Conservation (phyloP, 1,140 invertebrate genomes). For the Doryteuthis pealeii region DNA sequence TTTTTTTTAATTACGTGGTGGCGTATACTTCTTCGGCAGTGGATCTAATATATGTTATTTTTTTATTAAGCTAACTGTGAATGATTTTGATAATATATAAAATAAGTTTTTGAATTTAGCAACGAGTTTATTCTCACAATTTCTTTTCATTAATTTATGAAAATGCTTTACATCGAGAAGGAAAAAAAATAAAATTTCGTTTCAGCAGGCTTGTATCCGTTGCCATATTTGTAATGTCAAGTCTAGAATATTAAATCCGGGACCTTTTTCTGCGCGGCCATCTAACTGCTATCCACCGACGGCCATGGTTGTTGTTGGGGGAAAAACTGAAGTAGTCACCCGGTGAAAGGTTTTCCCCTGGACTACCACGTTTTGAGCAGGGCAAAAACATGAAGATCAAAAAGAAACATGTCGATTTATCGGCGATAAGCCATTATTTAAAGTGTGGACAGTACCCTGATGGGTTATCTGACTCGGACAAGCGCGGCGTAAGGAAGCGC, state of each 20-base stretch:
- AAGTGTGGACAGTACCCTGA: slow-evolving; percentile 17
- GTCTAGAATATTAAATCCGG: slow-evolving; percentile 9
- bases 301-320: neutral
- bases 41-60: too few species aligned
- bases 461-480: slow-evolving; percentile 17
- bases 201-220: too few species aligned
- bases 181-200: too few species aligned
- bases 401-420: slow-evolving; percentile 11
- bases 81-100: too few species aligned
- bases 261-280: slow-evolving; percentile 8
- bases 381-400: neutral
- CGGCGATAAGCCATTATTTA: slow-evolving; percentile 17
- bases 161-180: too few species aligned
- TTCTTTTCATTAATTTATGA: too few species aligned
- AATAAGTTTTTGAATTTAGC: too few species aligned
- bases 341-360: slow-evolving; percentile 6
- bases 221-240: neutral
- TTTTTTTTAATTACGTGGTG: too few species aligned
- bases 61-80: too few species aligned
- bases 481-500: slow-evolving; percentile 20
- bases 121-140: too few species aligned
- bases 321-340: neutral
- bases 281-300: neutral
- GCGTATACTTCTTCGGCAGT: too few species aligned
- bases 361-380: neutral